phyloP scores from a whole-genome alignment of 2,888 invertebrate genomes.

The Matsumyia berberina region DNA sequence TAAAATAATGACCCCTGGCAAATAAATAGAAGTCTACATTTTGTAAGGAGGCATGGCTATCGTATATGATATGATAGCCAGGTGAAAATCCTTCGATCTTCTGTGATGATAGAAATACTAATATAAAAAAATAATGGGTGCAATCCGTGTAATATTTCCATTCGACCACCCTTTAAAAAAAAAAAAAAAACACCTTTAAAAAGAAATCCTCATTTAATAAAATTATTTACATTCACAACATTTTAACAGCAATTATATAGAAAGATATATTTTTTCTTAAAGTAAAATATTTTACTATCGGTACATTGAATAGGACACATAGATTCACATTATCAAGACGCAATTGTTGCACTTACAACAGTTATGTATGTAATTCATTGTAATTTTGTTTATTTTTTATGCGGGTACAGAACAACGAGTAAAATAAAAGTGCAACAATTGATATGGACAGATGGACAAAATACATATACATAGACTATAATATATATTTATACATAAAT shows the following conservation, averaged over 20 bases:
- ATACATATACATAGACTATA: conserved; percentile 49
- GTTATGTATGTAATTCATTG: conserved; percentile 2
- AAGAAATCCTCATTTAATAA: conserved; percentile 13
- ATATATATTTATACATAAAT: conserved; percentile 47
- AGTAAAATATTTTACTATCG: conserved; percentile 55
- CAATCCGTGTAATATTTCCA: neutral
- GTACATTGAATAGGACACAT: conserved; percentile 67
- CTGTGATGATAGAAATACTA: too few relatives aligned
- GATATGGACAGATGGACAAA: conserved; percentile 59
- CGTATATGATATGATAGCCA: too few relatives aligned
- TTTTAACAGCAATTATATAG: conserved; percentile 49
- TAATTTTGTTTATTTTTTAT: conserved; percentile 25
- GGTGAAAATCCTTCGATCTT: too few relatives aligned
- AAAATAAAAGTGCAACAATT: conserved; percentile 58
- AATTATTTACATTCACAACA: conserved; percentile 36
- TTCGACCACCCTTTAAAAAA: conserved; percentile 23
- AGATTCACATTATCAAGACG: conserved; percentile 54
- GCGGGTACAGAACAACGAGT: conserved; percentile 22
- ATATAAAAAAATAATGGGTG: too few relatives aligned
- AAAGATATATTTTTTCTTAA: conserved; percentile 42
- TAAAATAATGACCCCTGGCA: too few relatives aligned
- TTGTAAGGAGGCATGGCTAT: too few relatives aligned
- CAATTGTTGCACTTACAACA: conserved; percentile 50
- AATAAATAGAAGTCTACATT: too few relatives aligned
- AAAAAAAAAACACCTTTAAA: neutral